Conservation (phyloP, 2,888 invertebrate species). For the Dendrolimus houi region DNA sequence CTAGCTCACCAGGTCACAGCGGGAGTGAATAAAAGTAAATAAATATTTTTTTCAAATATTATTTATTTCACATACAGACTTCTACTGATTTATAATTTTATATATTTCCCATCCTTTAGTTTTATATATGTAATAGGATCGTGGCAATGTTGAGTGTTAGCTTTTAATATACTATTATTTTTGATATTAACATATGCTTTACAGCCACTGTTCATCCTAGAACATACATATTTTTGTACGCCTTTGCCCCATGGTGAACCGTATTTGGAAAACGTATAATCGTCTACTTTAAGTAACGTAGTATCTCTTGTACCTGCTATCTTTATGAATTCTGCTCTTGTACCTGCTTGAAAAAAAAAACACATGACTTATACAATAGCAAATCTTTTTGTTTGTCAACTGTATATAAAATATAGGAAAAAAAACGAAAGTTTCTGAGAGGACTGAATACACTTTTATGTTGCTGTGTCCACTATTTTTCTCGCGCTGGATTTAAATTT, state of each 20-base stretch:
- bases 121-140: background rate
- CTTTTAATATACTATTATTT: background rate
- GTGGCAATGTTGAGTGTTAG: background rate
- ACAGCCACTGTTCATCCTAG: background rate
- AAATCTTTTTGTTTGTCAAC: too few relatives aligned
- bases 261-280: background rate
- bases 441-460: too few relatives aligned
- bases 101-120: background rate
- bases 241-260: conserved; percentile 5
- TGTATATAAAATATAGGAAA: too few relatives aligned
- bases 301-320: background rate
- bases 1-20: too few relatives aligned
- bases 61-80: too few relatives aligned
- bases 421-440: too few relatives aligned
- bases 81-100: background rate
- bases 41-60: too few relatives aligned
- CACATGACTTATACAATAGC: too few relatives aligned
- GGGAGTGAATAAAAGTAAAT: too few relatives aligned
- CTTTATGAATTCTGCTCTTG: background rate
- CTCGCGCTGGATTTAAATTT: too few relatives aligned
- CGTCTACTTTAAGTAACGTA: background rate
- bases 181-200: background rate
- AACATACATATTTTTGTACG: conserved; percentile 5
- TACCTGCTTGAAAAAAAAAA: background rate
- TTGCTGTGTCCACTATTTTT: too few relatives aligned